These are phyloP conservation scores for Phymastichus coffea DNA, from an alignment of 1,140 invertebrate genomes.

Conservation along the genomic window DNA sequence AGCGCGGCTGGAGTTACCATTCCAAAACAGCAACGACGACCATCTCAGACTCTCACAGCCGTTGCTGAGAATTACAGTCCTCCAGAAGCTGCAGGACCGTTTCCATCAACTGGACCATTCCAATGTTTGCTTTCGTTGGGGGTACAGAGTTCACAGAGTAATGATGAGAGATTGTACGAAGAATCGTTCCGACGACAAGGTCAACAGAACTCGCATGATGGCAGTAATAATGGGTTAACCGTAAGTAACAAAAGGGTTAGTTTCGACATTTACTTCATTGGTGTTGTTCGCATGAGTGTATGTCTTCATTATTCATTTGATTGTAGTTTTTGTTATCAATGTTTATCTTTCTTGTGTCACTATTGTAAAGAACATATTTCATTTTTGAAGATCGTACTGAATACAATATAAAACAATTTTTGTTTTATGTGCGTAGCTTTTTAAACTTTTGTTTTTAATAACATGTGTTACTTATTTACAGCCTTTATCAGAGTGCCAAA, in stretches of 20 bases:
- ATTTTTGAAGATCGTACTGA: too few relatives aligned
- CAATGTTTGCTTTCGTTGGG: slow-evolving; percentile 76
- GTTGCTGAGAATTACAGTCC: slow-evolving; percentile 63
- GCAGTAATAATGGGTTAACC: slow-evolving; percentile 35
- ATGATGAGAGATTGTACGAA: slow-evolving; percentile 62
- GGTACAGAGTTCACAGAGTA: slow-evolving; percentile 55
- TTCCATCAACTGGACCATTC: slow-evolving; percentile 69
- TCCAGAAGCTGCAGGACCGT: slow-evolving; percentile 58
- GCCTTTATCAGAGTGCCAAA: slow-evolving; percentile 61
- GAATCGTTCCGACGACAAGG: slow-evolving; percentile 56
- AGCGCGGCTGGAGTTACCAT: slow-evolving; percentile 64
- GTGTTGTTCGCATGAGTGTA: slow-evolving; percentile 3
- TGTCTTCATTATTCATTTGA: slow-evolving; percentile 16
- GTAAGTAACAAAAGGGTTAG: slow-evolving; percentile 49
- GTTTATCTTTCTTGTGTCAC: too few relatives aligned
- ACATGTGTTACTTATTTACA: slow-evolving; percentile 34
- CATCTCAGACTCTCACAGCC: slow-evolving; percentile 62
- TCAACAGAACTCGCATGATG: slow-evolving; percentile 43
- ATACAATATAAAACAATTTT: too few relatives aligned
- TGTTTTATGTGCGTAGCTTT: too few relatives aligned
- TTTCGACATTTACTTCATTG: slow-evolving; percentile 16
- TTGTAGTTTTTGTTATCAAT: too few relatives aligned
- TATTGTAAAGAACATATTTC: too few relatives aligned
- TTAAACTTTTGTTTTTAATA: not conserved
- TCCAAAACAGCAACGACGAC: slow-evolving; percentile 55